Evolutionary conservation across 2,113 vertebrate genomes (phyloP).

Genomic region (Pollachius pollachius): DNA sequence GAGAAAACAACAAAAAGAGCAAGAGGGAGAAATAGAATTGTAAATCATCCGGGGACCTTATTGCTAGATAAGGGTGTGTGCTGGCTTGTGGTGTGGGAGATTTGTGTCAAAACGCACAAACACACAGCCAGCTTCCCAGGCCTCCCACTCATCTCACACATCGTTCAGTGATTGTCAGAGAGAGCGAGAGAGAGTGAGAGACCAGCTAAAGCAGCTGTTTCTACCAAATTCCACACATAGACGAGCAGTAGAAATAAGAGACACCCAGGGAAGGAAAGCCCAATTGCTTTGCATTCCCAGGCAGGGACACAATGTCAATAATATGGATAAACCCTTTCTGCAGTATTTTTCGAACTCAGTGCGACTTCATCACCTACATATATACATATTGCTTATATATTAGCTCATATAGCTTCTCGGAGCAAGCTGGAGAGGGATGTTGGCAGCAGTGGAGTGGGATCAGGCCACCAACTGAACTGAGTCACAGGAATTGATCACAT

Average conservation of each 20-base stretch:
- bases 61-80: constrained; percentile 9
- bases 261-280: constrained; percentile 1
- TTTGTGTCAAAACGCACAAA: background rate
- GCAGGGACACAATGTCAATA: background rate
- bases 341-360: no score
- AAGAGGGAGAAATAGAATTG: no score
- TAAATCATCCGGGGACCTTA: background rate
- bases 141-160: constrained; percentile 48
- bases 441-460: no score
- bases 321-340: constrained; percentile 7
- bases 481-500: no score
- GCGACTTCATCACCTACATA: no score
- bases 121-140: constrained; percentile 35
- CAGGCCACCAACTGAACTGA: no score
- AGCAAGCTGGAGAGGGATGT: no score
- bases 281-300: background rate
- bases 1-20: no score
- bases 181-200: constrained; percentile 34
- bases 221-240: constrained; percentile 59
- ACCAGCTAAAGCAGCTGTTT: constrained; percentile 60
- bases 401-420: no score
- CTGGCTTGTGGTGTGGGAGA: no score
- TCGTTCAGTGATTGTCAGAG: constrained; percentile 41
- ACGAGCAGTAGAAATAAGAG: constrained; percentile 10
- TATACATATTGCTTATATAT: no score